Percentiles rank a stretch among this genome's conserved stretches.
Evolutionary conservation across 2,113 vertebrate species (phyloP).

Genomic region (Perca flavescens): DNA sequence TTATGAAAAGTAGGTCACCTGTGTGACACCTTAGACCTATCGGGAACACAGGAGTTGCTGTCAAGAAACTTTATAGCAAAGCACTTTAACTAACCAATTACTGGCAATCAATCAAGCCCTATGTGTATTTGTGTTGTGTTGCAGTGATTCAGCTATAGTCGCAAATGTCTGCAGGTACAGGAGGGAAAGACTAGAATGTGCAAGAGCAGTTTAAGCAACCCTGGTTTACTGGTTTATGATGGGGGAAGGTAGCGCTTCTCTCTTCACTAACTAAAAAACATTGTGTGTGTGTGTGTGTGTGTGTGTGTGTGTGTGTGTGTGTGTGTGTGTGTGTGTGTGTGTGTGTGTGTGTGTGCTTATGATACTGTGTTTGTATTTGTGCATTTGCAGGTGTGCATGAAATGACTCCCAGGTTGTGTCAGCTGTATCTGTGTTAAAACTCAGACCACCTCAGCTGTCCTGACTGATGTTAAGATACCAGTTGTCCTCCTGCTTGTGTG

Average conservation of each 20-base stretch:
- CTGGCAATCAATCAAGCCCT: not conserved
- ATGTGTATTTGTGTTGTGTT: not conserved
- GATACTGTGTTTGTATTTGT: not conserved
- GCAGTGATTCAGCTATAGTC: not conserved
- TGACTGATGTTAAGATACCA: conserved; percentile 1
- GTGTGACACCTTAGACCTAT: not conserved
- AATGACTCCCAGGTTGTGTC: conserved; percentile 18
- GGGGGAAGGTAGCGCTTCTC: not conserved
- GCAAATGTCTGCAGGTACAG: not conserved
- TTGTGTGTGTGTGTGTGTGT: too few species aligned
- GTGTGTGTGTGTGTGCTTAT: not conserved
- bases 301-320: too few species aligned
- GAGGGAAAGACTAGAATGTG: not conserved
- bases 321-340: too few species aligned
- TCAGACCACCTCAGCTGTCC: conserved; percentile 10
- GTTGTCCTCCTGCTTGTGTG: not conserved
- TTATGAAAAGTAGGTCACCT: conserved; percentile 23
- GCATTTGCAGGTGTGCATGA: conserved; percentile 16
- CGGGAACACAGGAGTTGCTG: not conserved
- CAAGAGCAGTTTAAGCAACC: not conserved
- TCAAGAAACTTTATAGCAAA: not conserved
- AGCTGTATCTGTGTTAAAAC: conserved; percentile 21
- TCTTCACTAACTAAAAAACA: not conserved
- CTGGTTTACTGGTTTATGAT: conserved; percentile 3
- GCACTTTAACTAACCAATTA: not conserved